Evolutionary conservation across 2,888 invertebrate genomes (phyloP), one percentile per base, ranked within the genome.

Genomic region (Erebia aethiops): DNA sequence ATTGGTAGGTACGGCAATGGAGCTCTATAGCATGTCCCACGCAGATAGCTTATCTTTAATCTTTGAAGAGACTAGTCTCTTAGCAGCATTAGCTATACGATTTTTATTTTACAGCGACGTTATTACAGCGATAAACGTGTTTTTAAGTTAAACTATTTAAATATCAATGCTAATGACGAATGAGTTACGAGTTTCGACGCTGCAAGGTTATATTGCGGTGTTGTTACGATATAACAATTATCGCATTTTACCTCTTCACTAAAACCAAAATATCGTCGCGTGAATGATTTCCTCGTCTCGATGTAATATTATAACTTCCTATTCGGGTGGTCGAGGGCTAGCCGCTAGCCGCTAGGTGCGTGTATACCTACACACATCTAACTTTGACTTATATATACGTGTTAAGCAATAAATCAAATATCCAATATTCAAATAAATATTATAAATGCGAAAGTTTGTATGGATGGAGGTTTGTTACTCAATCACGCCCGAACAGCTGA

Each of bases 171-270:
- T 35, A 51, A n/a, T n/a, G n/a, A 14, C 51, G 14, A n/a, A 51
- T 14, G 51, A 51, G 5, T 14, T 14, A 13, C 4, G 49, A 14
- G 14, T 35, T 14, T 14, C 58, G 35, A 13, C 16, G n/a, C 57
- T 7, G 57, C 14, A 58, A 35, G 57, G 57, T 58, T 35, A 26
- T 58, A 8, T 10, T 16, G 35, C 5, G 21, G 57, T 5, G 56
- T 14, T 58, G 57, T 14, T 60, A 10, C 16, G 11, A 60, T 60
- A 10, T 16, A 26, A 26, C 16, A 43, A 60, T 41, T n/a, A 60
- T 35, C 60, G 35, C 41, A 16, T 41, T 60, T 60, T 60, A 43
- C 60, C 60, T 60, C 41, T 41, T 43, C 60, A 9, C 35, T 10
- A 10, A 21, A 35, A 41, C 9, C 35, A 9, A 16, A 54, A n/a